A percentile compares a stretch with the other conserved stretches of the same genome.
Conservation (phyloP, 2,797 vertebrate species). For the Alectoris magna region DNA sequence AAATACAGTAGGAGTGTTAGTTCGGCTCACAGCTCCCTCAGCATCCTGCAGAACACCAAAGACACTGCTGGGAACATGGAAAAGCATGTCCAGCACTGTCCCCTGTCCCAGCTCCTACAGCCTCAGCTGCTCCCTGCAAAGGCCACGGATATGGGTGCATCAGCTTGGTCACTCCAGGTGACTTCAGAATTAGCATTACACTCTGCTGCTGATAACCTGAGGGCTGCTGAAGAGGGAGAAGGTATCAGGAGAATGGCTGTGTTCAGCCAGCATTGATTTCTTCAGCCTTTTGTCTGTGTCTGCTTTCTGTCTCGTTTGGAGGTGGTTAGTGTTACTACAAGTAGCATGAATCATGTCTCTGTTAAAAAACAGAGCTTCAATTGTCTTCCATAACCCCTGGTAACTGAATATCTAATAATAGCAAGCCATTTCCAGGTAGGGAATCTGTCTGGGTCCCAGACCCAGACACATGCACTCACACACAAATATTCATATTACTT, state of each 20-base stretch:
- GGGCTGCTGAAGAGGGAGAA: constrained; percentile 70
- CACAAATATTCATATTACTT: constrained; percentile 21
- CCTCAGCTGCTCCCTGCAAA: background rate
- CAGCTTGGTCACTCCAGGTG: constrained; percentile 37
- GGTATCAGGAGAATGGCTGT: constrained; percentile 73
- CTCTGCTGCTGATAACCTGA: constrained; percentile 66
- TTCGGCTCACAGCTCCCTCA: constrained; percentile 39
- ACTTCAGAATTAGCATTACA: constrained; percentile 64
- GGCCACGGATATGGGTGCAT: background rate
- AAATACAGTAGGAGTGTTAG: constrained; percentile 54
- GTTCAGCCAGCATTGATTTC: constrained; percentile 79
- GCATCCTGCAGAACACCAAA: constrained; percentile 31
- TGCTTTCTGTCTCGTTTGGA: constrained; percentile 82
- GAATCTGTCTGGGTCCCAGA: constrained; percentile 78
- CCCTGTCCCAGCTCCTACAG: constrained; percentile 13
- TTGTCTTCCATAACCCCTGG: constrained; percentile 83
- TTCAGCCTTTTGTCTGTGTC: constrained; percentile 80
- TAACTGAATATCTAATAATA: constrained; percentile 82
- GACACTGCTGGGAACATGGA: accelerated
- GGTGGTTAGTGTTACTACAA: constrained; percentile 84
- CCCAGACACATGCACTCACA: background rate
- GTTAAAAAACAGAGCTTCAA: constrained; percentile 83
- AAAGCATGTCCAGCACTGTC: background rate
- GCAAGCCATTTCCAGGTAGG: constrained; percentile 82
- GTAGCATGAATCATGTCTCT: constrained; percentile 83